Evolutionary conservation across 2,113 vertebrate genomes (phyloP), one percentile per base, ranked within the genome.

Genomic region (Daphoenositta chrysoptera): DNA sequence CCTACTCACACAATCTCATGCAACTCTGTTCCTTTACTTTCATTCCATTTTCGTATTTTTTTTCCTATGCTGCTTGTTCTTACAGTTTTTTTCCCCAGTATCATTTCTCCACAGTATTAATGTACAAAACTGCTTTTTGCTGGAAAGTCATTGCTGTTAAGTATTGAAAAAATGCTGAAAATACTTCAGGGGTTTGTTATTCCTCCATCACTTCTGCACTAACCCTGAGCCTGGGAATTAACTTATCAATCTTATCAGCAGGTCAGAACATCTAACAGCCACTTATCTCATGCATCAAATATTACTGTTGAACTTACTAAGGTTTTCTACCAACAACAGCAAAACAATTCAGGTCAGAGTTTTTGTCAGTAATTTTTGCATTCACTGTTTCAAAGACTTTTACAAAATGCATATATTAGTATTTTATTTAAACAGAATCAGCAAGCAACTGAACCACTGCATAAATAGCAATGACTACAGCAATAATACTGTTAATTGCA

Each of bases 11-110:
- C 26, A 15, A 6, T 37, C 50, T 53, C 68, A 60, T 37, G 44
- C 79, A 73, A 15, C 31, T 76, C 68, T 42, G 4, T 14, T 78
- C 37, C 47, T 86, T 79, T 77, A 72, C 54, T 93, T 95, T 73
- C 72, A 93, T 81, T 90, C 72, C 76, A 94, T 87, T 94, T 91
- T 79, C 69, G 45, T 68, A 15, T 42, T 76, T 73, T 44, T 94
- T 58, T 65, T 44, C 40, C 65, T 66, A 51, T 13, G 12, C 30
- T 87, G 35, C 23, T 88, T 58, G 47, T 83, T 54, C 45, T 64
- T 42, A 51, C 2, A 2, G 2, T 33, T 54, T 54, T 91, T 83
- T 21, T 2, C 17, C 65, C 31, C 45, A 33, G 18, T 64, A 33
- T 24, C 12, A 57, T 50, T 86, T 84, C 69, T 27, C 28, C 28